A percentile compares a stretch with the other conserved stretches of the same genome.
These are phyloP conservation scores for Anarsia innoxiella DNA, from an alignment of 2,888 invertebrate species.

Conservation along the genomic window DNA sequence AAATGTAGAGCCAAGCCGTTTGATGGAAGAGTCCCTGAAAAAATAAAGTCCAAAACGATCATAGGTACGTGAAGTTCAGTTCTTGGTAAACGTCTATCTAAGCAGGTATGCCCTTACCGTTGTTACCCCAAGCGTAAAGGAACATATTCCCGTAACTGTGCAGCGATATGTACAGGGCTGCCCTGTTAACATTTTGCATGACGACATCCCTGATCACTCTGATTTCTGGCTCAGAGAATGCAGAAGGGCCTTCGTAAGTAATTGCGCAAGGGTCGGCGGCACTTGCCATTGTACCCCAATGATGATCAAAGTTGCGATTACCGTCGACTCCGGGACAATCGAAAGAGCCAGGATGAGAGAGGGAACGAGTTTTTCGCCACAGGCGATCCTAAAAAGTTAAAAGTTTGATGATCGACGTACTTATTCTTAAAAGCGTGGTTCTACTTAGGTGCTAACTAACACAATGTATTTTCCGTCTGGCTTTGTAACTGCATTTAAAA, in stretches of 20 bases:
- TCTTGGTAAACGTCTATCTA: too few species aligned
- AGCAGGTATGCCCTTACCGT: slow-evolving; percentile 36
- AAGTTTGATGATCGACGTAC: not conserved
- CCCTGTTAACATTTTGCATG: slow-evolving; percentile 56
- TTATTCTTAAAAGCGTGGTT: too few species aligned
- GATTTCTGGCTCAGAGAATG: slow-evolving; percentile 83
- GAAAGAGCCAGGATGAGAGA: slow-evolving; percentile 43
- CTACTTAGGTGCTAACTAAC: too few species aligned
- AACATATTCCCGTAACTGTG: slow-evolving; percentile 84
- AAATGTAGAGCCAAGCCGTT: slow-evolving; percentile 64
- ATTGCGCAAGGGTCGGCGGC: slow-evolving; percentile 75
- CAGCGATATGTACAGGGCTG: slow-evolving; percentile 81
- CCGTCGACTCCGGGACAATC: slow-evolving; percentile 83
- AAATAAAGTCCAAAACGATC: too few species aligned
- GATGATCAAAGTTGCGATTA: slow-evolving; percentile 84
- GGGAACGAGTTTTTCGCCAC: slow-evolving; percentile 83
- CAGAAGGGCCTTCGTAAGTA: slow-evolving; percentile 76
- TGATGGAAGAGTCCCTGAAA: slow-evolving; percentile 59
- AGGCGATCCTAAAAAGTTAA: slow-evolving; percentile 66
- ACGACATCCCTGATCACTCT: slow-evolving; percentile 74
- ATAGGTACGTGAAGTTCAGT: too few species aligned
- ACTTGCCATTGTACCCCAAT: slow-evolving; percentile 77
- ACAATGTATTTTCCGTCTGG: too few species aligned
- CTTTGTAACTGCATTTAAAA: too few species aligned
- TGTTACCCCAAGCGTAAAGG: slow-evolving; percentile 82